A percentile compares a stretch with the other conserved stretches of the same genome.
Conservation (phyloP, 2,797 vertebrate species). For the Crenichthys baileyi region DNA sequence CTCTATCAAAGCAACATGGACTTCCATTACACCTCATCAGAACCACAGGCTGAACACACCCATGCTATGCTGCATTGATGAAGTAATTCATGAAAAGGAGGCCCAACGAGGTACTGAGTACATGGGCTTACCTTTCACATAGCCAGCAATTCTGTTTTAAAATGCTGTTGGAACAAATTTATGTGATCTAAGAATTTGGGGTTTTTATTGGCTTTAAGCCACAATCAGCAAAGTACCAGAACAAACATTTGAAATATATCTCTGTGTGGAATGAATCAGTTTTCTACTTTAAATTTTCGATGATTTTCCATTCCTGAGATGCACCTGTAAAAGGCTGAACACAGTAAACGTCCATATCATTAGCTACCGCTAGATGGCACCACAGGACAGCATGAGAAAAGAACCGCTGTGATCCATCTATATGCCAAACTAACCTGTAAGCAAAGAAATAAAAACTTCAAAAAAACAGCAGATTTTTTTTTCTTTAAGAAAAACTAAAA, state of each 20-base stretch:
- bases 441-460: background rate
- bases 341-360: rapidly evolving
- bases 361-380: constrained; percentile 58
- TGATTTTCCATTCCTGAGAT: background rate
- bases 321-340: background rate
- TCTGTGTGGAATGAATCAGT: background rate
- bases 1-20: background rate
- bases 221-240: background rate
- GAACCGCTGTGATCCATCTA: background rate
- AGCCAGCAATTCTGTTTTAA: background rate
- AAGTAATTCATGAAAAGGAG: background rate
- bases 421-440: background rate
- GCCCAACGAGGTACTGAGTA: background rate
- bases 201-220: background rate
- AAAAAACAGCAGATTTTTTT: background rate
- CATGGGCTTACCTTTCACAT: background rate
- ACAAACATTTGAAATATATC: constrained; percentile 15
- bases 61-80: background rate
- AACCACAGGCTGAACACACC: background rate
- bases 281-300: background rate
- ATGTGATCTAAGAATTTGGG: background rate
- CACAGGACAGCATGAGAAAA: constrained; percentile 31
- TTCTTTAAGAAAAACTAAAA: no score
- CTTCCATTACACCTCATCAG: background rate
- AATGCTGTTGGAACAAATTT: background rate